phyloP scores from a whole-genome alignment of 2,888 invertebrate genomes.

The Aricia artaxerxes region DNA sequence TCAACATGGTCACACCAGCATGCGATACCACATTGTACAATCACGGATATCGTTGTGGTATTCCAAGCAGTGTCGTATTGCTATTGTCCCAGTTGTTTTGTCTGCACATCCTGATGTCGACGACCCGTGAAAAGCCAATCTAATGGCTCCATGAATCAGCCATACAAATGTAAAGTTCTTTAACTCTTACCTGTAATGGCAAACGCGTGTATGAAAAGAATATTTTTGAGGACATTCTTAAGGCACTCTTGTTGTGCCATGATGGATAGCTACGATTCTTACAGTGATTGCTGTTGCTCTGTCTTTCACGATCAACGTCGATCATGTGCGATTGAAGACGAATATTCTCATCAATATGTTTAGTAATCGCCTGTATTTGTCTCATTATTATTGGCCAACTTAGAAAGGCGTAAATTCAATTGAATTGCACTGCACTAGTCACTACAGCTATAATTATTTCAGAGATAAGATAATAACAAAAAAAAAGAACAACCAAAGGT shows the following conservation, averaged over 20 bases:
- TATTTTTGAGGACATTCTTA: not conserved
- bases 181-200: slow-evolving; percentile 25
- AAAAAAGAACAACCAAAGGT: not conserved
- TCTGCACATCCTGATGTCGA: slow-evolving; percentile 72
- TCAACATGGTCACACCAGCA: slow-evolving; percentile 33
- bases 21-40: slow-evolving; percentile 38
- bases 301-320: too few relatives aligned
- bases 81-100: slow-evolving; percentile 67
- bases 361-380: too few relatives aligned
- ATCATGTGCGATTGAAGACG: too few relatives aligned
- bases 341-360: too few relatives aligned
- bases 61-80: slow-evolving; percentile 49
- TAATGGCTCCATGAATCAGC: slow-evolving; percentile 45
- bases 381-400: too few relatives aligned
- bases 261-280: too few relatives aligned
- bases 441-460: not conserved
- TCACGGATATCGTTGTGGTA: slow-evolving; percentile 43
- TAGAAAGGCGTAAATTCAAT: too few relatives aligned
- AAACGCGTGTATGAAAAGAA: slow-evolving; percentile 4
- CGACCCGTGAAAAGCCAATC: slow-evolving; percentile 64
- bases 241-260: too few relatives aligned
- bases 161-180: slow-evolving; percentile 26
- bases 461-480: not conserved
- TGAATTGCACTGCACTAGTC: not conserved
- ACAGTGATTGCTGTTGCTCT: too few relatives aligned